phyloP scores from a whole-genome alignment of 2,797 vertebrate species.

The Sternarchorhynchus goeldii region DNA sequence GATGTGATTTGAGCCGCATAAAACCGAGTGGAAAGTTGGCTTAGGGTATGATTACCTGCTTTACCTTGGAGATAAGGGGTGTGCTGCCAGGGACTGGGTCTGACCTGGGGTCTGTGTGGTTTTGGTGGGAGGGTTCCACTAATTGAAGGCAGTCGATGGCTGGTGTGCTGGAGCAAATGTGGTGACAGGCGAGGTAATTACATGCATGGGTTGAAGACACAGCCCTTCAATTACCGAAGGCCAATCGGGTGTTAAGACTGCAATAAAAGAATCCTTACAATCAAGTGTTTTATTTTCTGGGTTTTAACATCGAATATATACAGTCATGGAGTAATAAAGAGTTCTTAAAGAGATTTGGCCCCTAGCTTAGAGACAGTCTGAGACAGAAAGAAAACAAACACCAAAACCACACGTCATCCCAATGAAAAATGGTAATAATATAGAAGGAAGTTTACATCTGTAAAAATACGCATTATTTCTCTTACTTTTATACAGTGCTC shows the following conservation, averaged over 20 bases:
- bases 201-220: conserved; percentile 68
- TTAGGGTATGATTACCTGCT: conserved; percentile 64
- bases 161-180: conserved; percentile 70
- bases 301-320: conserved; percentile 10
- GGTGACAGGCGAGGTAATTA: conserved; percentile 74
- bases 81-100: conserved; percentile 49
- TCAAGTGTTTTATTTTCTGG: conserved; percentile 57
- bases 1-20: conserved; percentile 50
- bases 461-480: conserved; percentile 79
- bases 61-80: conserved; percentile 62
- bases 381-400: conserved; percentile 68
- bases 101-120: conserved; percentile 60
- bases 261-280: conserved; percentile 64
- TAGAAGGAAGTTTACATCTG: conserved; percentile 74
- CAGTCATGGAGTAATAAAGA: conserved; percentile 30
- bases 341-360: conserved; percentile 57
- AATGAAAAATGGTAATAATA: conserved; percentile 75
- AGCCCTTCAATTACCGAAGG: conserved; percentile 67
- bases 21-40: conserved; percentile 58
- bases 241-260: conserved; percentile 66
- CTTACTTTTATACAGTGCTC: conserved; percentile 62
- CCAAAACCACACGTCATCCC: conserved; percentile 64
- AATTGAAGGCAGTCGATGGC: conserved; percentile 75
- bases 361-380: conserved; percentile 39
- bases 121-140: conserved; percentile 53